Conservation (phyloP, 1,140 invertebrate genomes). For the Cecropterus lyciades region DNA sequence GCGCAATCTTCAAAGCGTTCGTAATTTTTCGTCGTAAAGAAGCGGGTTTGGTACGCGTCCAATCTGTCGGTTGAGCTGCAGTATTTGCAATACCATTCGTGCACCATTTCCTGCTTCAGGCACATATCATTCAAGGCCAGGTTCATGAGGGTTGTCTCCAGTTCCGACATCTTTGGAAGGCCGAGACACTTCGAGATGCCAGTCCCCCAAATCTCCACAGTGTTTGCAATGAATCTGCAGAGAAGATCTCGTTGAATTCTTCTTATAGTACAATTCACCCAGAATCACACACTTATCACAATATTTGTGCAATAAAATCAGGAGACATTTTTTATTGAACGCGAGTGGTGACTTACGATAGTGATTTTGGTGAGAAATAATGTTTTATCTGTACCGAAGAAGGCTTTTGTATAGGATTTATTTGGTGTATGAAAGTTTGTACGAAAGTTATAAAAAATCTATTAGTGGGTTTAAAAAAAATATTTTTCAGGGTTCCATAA, state of each 20-base stretch:
- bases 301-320: too few relatives aligned
- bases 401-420: too few relatives aligned
- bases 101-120: slow-evolving; percentile 45
- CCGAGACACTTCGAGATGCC: slow-evolving; percentile 59
- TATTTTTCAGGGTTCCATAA: too few relatives aligned
- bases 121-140: slow-evolving; percentile 54
- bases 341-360: too few relatives aligned
- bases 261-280: slow-evolving; percentile 9
- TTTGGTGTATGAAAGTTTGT: too few relatives aligned
- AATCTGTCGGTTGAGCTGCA: slow-evolving; percentile 50
- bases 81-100: slow-evolving; percentile 64
- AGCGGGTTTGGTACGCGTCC: slow-evolving; percentile 52
- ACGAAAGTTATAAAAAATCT: too few relatives aligned
- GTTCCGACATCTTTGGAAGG: slow-evolving; percentile 58
- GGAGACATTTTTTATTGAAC: too few relatives aligned
- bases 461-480: too few relatives aligned
- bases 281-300: not conserved
- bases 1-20: slow-evolving; percentile 64
- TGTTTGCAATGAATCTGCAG: slow-evolving; percentile 68
- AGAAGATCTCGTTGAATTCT: slow-evolving; percentile 52
- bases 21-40: slow-evolving; percentile 50
- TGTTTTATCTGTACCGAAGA: too few relatives aligned
- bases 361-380: too few relatives aligned
- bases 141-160: slow-evolving; percentile 50
- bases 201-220: slow-evolving; percentile 55